Percentiles rank a stretch among this genome's conserved stretches.
Evolutionary conservation across 2,113 vertebrate genomes (phyloP).

Genomic region (Ceyx melanurus): DNA sequence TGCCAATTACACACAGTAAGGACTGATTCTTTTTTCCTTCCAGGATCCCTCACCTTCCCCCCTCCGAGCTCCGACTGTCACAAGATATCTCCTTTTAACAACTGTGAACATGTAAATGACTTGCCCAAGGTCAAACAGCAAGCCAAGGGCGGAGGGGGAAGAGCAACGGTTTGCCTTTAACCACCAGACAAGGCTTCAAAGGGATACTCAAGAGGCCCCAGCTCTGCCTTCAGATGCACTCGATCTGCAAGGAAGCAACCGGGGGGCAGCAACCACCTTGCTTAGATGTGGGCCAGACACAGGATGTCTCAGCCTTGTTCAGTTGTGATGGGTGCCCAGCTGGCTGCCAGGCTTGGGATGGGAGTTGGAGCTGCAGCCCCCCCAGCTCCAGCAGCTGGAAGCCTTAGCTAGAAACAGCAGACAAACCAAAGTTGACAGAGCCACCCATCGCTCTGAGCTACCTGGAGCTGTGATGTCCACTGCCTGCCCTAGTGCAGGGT

Average conservation of each 20-base stretch:
- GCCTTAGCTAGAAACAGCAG: not conserved
- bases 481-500: not conserved
- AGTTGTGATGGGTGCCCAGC: not conserved
- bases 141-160: not conserved
- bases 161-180: not conserved
- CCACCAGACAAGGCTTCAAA: not conserved
- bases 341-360: not conserved
- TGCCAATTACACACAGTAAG: not conserved
- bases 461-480: fast-evolving
- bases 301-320: not conserved
- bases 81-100: not conserved
- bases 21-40: not conserved
- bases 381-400: not conserved
- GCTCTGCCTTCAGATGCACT: not conserved
- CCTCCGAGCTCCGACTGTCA: not conserved
- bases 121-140: not conserved
- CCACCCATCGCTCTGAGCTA: fast-evolving
- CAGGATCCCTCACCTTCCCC: not conserved
- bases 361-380: not conserved
- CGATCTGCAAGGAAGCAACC: not conserved
- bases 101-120: not conserved
- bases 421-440: fast-evolving
- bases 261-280: constrained; percentile 30
- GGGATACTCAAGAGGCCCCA: not conserved
- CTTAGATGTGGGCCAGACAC: not conserved